A percentile compares a stretch with the other conserved stretches of the same genome.
These are phyloP conservation scores for Schizopygopsis malacanthus DNA, from an alignment of 2,797 vertebrate species.

Conservation along the genomic window DNA sequence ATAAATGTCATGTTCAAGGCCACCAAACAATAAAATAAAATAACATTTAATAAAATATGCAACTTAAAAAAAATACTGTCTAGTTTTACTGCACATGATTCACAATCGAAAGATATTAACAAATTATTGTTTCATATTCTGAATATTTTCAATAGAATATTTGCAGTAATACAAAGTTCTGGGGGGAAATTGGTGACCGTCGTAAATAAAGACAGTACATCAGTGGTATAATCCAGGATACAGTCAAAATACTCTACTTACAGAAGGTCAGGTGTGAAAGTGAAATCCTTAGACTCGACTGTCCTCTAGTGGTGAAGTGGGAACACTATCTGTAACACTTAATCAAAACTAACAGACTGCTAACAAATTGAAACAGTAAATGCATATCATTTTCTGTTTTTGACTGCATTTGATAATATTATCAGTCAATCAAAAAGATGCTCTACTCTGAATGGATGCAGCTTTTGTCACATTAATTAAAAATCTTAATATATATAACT, in stretches of 20 bases:
- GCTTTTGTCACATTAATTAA: neutral
- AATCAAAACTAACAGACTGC: neutral
- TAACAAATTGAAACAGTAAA: neutral
- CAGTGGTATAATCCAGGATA: neutral
- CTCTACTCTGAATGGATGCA: neutral
- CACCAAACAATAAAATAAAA: neutral
- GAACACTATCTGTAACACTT: neutral
- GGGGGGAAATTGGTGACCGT: neutral
- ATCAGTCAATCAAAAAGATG: neutral
- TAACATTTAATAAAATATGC: neutral
- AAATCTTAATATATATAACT: neutral
- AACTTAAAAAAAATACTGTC: too few relatives aligned
- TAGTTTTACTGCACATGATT: too few relatives aligned
- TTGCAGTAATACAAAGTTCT: neutral
- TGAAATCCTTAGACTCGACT: conserved; percentile 21
- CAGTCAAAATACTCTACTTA: neutral
- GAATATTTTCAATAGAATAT: neutral
- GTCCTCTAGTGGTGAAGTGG: conserved; percentile 45
- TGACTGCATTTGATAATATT: neutral
- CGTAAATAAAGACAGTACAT: neutral
- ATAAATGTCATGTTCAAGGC: neutral
- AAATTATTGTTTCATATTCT: neutral
- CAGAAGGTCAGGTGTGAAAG: neutral
- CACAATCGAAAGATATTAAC: neutral
- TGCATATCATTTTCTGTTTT: too few relatives aligned